Evolutionary conservation across 1,140 invertebrate genomes (phyloP).

Genomic region (Drosophila pandora): DNA sequence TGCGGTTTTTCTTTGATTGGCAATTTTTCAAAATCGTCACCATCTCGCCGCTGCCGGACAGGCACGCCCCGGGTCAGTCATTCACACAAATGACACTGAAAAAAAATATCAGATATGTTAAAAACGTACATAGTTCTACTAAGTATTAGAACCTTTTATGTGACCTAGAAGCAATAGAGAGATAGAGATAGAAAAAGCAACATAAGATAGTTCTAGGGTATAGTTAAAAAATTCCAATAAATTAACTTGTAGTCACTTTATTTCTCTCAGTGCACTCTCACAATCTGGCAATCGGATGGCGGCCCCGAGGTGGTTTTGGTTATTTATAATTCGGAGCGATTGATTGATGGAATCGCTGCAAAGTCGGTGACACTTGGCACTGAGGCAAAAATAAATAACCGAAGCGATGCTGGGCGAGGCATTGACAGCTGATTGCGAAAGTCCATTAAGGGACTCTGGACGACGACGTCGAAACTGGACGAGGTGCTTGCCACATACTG

Average conservation of each 20-base stretch:
- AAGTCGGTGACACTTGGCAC: conserved; percentile 80
- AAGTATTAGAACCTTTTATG: too few species aligned
- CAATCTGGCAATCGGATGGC: conserved; percentile 43
- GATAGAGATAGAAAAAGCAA: too few species aligned
- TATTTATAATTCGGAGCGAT: conserved; percentile 78
- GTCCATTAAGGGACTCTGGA: conserved; percentile 65
- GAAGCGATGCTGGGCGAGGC: conserved; percentile 56
- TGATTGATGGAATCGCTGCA: conserved; percentile 79
- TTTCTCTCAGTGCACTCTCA: conserved; percentile 23
- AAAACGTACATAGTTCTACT: too few species aligned
- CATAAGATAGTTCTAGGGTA: too few species aligned
- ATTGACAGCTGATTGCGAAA: conserved; percentile 81
- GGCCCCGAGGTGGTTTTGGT: conserved; percentile 57
- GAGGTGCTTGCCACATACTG: conserved; percentile 39
- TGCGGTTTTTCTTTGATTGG: conserved; percentile 76
- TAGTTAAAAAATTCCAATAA: too few species aligned
- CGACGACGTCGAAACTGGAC: conserved; percentile 21
- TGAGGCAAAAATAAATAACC: conserved; percentile 80
- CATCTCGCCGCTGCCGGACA: conserved; percentile 39
- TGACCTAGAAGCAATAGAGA: too few species aligned
- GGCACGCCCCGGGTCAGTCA: conserved; percentile 38
- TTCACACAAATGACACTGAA: conserved; percentile 2
- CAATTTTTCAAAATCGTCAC: conserved; percentile 80
- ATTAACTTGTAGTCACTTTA: too few species aligned
- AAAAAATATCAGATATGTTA: background rate